Evolutionary conservation across 2,113 vertebrate genomes (phyloP).

Genomic region (Anolis carolinensis): DNA sequence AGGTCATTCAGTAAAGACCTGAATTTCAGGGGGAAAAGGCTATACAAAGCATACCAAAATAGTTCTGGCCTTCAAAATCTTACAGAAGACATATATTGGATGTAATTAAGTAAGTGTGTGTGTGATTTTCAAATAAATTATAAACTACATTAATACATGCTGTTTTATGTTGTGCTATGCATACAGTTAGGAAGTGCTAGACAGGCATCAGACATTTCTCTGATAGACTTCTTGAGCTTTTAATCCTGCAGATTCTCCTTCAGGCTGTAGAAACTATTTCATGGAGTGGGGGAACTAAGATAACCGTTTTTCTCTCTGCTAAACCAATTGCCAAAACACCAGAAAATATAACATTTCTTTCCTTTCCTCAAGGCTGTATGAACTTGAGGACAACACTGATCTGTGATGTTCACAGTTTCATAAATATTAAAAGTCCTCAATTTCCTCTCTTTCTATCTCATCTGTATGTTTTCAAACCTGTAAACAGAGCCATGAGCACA

Average conservation of each 20-base stretch:
- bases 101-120: not conserved
- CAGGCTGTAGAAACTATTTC: slow-evolving; percentile 2
- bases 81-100: not conserved
- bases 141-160: not conserved
- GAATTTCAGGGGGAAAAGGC: not conserved
- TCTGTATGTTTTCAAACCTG: slow-evolving; percentile 53
- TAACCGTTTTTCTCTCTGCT: not conserved
- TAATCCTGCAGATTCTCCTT: not conserved
- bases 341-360: slow-evolving; percentile 32
- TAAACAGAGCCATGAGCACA: slow-evolving; percentile 55
- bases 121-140: not conserved
- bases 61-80: accelerated
- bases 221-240: slow-evolving; percentile 8
- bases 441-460: slow-evolving; percentile 43
- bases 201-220: not conserved
- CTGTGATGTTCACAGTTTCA: slow-evolving; percentile 47
- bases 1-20: not conserved
- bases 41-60: not conserved
- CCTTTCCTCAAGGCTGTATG: slow-evolving; percentile 44
- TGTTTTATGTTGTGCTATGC: not conserved
- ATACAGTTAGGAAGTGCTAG: not conserved
- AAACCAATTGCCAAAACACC: slow-evolving; percentile 36
- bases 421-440: slow-evolving; percentile 64
- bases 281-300: not conserved
- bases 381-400: slow-evolving; percentile 66